phyloP scores from a whole-genome alignment of 2,888 invertebrate species.

The Gisinianus flammeolus region DNA sequence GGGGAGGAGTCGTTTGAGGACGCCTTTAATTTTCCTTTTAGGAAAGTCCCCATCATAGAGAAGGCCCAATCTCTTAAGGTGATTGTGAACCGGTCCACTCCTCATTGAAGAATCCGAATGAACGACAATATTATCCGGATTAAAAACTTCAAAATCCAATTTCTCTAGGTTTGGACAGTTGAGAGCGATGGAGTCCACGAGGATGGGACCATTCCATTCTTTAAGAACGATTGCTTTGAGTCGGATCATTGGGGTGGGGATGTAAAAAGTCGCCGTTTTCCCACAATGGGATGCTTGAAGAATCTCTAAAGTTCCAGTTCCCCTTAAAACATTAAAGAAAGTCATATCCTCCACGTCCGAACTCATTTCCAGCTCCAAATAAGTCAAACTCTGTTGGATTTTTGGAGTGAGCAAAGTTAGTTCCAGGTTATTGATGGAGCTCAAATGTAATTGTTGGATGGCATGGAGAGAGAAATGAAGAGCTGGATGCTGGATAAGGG shows the following conservation, averaged over 20 bases:
- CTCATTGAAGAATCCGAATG: neutral
- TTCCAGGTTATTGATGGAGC: neutral
- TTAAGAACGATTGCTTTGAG: conserved; percentile 6
- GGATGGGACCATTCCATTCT: conserved; percentile 9
- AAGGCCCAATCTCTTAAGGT: neutral
- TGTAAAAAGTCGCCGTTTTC: neutral
- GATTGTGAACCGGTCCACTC: neutral
- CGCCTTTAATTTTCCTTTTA: conserved; percentile 19
- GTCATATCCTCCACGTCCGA: neutral
- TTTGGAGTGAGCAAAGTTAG: neutral
- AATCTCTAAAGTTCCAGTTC: neutral
- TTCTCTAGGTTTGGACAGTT: conserved; percentile 5
- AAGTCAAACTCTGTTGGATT: neutral
- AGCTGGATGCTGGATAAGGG: neutral
- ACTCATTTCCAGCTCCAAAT: neutral
- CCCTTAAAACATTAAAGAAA: neutral
- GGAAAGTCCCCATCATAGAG: neutral
- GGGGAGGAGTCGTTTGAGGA: conserved; percentile 14
- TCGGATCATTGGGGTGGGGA: neutral
- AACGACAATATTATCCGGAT: conserved; percentile 18
- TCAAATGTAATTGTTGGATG: neutral
- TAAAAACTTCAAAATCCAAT: conserved; percentile 18
- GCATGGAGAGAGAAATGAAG: neutral
- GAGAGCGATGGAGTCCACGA: conserved; percentile 6
- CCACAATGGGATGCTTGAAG: neutral